Conservation (phyloP, 2,888 invertebrate genomes). For the Perithous albicinctus region DNA sequence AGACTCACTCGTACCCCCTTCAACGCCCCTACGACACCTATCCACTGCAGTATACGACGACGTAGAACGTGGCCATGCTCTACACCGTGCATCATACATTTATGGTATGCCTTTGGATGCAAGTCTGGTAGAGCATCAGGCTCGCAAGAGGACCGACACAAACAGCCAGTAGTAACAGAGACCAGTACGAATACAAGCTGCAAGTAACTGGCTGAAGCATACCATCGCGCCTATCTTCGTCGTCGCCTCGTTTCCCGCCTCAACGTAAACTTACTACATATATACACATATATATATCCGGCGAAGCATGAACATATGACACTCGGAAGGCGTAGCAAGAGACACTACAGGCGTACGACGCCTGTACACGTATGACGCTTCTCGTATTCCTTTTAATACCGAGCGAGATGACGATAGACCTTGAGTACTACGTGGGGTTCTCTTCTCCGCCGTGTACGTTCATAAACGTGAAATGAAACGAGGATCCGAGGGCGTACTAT, state of each 20-base stretch:
- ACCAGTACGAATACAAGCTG: conserved; percentile 24
- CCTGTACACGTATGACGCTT: not conserved
- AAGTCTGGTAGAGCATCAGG: conserved; percentile 27
- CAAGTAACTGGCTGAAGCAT: conserved; percentile 35
- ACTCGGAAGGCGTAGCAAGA: not conserved
- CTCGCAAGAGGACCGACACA: not conserved
- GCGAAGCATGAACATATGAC: not conserved
- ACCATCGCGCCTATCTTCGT: conserved; percentile 21
- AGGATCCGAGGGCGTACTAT: not conserved
- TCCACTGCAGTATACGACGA: conserved; percentile 22
- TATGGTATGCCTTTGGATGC: conserved; percentile 70
- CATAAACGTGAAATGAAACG: conserved; percentile 14
- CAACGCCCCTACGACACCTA: conserved; percentile 63
- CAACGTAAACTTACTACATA: no score
- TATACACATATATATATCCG: no score
- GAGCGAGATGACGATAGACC: conserved; percentile 1
- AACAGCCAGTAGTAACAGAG: conserved; percentile 12
- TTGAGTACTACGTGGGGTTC: conserved; percentile 7
- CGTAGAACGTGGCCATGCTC: conserved; percentile 49
- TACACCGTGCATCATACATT: conserved; percentile 75
- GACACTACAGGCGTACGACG: not conserved
- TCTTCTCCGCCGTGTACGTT: not conserved
- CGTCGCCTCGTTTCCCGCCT: not conserved
- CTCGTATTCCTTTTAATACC: conserved; percentile 13
- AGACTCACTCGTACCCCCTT: conserved; percentile 73